These are phyloP conservation scores for Lordiphosa clarofinis DNA, from an alignment of 1,140 invertebrate genomes.

Conservation along the genomic window DNA sequence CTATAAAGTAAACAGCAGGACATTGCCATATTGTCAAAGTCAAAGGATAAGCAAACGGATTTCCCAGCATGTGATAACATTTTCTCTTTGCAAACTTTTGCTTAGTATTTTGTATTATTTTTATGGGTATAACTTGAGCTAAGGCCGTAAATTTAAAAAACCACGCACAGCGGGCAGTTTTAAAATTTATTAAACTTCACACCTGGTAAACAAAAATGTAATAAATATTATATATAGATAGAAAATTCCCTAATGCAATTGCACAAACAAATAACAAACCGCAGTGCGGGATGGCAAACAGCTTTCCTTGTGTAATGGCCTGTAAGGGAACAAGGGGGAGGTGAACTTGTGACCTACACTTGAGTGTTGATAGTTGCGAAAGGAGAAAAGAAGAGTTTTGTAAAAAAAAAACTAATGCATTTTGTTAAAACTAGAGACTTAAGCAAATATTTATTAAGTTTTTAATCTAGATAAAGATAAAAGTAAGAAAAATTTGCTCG, in stretches of 20 bases:
- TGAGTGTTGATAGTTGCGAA: no score
- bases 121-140: no score
- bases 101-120: no score
- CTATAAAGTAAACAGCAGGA: slow-evolving; percentile 38
- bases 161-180: slow-evolving; percentile 4
- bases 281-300: slow-evolving; percentile 5
- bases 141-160: slow-evolving; percentile 6
- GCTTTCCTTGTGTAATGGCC: slow-evolving; percentile 12
- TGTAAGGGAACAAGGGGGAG: neutral
- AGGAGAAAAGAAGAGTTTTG: no score
- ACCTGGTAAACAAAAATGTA: slow-evolving; percentile 39
- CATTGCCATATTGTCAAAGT: neutral
- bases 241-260: slow-evolving; percentile 15
- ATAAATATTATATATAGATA: slow-evolving; percentile 41
- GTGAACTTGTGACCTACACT: no score
- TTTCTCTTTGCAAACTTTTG: slow-evolving; percentile 4
- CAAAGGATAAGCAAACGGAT: no score
- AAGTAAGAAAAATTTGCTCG: no score
- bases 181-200: slow-evolving; percentile 41
- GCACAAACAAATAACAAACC: slow-evolving; percentile 18
- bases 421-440: no score
- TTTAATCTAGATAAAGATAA: no score
- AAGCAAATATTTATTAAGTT: no score
- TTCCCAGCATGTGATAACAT: slow-evolving; percentile 3
- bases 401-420: no score